Base-by-base conservation (phyloP, 2,888 invertebrate species). In the Oxyteleia sp. region DNA sequence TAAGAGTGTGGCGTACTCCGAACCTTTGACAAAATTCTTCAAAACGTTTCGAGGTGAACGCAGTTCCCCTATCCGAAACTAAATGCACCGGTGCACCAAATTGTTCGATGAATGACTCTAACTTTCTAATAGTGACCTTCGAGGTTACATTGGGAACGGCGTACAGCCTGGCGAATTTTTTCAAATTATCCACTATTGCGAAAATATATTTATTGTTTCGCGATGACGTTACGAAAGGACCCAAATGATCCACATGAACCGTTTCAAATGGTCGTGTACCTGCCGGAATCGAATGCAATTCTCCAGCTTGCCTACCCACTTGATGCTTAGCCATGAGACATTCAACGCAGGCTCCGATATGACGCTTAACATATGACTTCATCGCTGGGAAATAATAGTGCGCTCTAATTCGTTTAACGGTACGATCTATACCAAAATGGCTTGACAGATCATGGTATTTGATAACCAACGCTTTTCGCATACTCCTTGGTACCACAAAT, bases 51-150 rank as follows among this genome's bases (percentile, higher is more conserved):
- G 83, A 15, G n/a, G n/a, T n/a, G n/a, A n/a, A n/a, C n/a, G n/a
- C n/a, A n/a, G n/a, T n/a, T n/a, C n/a, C n/a, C n/a, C 87, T 68
- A 53, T 88, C 89, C 23, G 64, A 79, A 3, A 89, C 76, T 5
- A 87, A 82, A 35, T 69, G 61, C 4, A 16, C 18, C 1, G 87
- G 87, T 2, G 82, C 61, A 5, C 87, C 87, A 57, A 55, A 87
- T 4, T 18, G 32, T 7, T 76, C 43, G 0, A 86, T 72, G 41
- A 87, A 82, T 1, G 82, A 41, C 16, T 82, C 61, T 8, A 88
- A 13, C 2, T 49, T 68, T 41, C 45, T 38, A 2, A 86, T 13
- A 0, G 66, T 78, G 2, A 57, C 45, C 16, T 8, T n/a, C 5
- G 84, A 15, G 3, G 41, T 68, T 11, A 53, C 57, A n/a, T 61